Evolutionary conservation across 2,113 vertebrate genomes (phyloP), one percentile per base, ranked within the genome.

Genomic region (Micronycteris hirsuta): DNA sequence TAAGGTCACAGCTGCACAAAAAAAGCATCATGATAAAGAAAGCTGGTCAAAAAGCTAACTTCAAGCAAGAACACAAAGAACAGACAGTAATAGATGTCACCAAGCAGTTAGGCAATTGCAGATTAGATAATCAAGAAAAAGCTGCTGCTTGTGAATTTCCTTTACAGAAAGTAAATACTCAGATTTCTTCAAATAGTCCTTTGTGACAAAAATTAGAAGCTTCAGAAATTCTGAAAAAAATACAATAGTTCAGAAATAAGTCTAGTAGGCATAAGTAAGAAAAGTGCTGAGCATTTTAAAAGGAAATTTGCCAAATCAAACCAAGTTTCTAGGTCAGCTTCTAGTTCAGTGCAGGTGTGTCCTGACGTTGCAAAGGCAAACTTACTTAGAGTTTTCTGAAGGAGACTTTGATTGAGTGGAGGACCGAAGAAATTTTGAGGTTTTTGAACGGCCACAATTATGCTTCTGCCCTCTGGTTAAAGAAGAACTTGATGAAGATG

Each of bases 221-320:
- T 88, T 93, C 97, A 74, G 93, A 96, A 93, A 85, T 76, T 89
- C 43, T 89, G 96, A 95, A 96, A 84, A 80, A 85, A 41, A 3
- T 96, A 31, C 52, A 47, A 16, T 47, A 89, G 68, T 70, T 95
- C 96, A 93, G 95, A 98, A 88, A 97, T 99, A 97, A 99, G 98
- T 89, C 98, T 99, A 86, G 98, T 99, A 94, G 98, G 99, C 36
- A 98, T 99, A 98, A 99, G 99, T 97, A 99, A 98, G 97, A 99
- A 98, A 97, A 99, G 99, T n/a, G 99, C 98, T 22, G 99, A 98
- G 8, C 98, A 98, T 76, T 98, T 99, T 63, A 98, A 96, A 97
- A 98, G 90, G 88, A 97, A 98, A 22, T 98, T 99, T 78, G 98
- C 97, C 95, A 99, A 96, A 90, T 98, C 97, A 20, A 87, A 94